These are phyloP conservation scores for Sycophila sp. DNA, from an alignment of 1,140 invertebrate species.

Conservation along the genomic window DNA sequence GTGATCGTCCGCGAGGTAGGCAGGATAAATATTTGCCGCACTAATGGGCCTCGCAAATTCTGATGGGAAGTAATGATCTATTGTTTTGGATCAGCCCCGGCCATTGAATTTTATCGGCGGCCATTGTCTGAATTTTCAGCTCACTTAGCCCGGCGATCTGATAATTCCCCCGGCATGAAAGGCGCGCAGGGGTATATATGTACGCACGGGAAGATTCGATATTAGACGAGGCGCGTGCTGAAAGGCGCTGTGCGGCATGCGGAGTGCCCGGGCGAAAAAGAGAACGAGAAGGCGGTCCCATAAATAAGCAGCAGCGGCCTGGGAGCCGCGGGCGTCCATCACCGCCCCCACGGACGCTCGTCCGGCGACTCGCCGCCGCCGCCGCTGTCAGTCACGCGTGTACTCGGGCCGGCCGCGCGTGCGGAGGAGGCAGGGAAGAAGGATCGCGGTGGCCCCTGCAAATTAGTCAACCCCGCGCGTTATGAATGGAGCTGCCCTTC, in stretches of 20 bases:
- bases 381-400: constrained; percentile 35
- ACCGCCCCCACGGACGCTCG: constrained; percentile 58
- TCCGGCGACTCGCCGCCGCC: too few species aligned
- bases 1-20: too few species aligned
- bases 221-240: neutral
- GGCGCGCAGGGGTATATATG: too few species aligned
- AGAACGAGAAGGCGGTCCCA: constrained; percentile 37
- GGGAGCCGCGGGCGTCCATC: constrained; percentile 57
- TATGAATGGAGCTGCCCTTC: constrained; percentile 49
- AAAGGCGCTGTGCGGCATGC: neutral
- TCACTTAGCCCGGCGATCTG: too few species aligned
- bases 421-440: constrained; percentile 29
- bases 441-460: constrained; percentile 41
- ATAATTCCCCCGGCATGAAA: too few species aligned
- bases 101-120: too few species aligned
- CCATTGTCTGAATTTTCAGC: too few species aligned
- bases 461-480: constrained; percentile 56
- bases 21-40: too few species aligned
- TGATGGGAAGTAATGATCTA: too few species aligned
- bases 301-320: constrained; percentile 51
- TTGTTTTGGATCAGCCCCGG: too few species aligned
- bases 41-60: too few species aligned
- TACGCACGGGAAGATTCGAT: neutral
- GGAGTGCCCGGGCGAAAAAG: constrained; percentile 8
- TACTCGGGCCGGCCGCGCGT: constrained; percentile 39